Base-by-base conservation (phyloP, 2,113 vertebrate species). In the Ahaetulla prasina region DNA sequence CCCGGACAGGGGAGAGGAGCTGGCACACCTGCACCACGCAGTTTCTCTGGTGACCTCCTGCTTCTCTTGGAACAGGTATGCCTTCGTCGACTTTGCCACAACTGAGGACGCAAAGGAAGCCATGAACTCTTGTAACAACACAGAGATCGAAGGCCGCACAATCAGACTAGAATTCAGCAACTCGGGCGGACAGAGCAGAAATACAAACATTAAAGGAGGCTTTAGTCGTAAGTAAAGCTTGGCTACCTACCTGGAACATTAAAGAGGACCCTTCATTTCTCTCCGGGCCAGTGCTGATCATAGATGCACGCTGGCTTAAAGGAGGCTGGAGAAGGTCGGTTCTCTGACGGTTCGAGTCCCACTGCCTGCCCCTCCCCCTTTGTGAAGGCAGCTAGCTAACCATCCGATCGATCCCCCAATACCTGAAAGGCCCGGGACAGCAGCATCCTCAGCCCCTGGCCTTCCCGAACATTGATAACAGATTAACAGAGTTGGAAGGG, bases 21-120 rank as follows among this genome's bases (percentile, higher is more conserved):
- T 68, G 12, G 30, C 84, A 18, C 3, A 0, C 8, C 3, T n/a
- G 5, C 3, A 0, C 12, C n/a, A 0, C 4, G 8, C 1, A 0
- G 22, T 3, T 89, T 30, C n/a, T 4, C 43, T 4, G 20, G 86
- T 94, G 84, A 95, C 43, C 8, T 20, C 11, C 53, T 22, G 12
- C n/a, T 55, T 85, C 85, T 95, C 0, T 89, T 18, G 63, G 0
- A 1, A 18, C 22, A 99, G 99, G 84, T 99, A 98, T 91, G 99
- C 99, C 0, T 99, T 99, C 93, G 93, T 99, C 93, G 99, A 99
- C 87, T 99, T 99, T 93, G 97, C 98, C 85, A 98, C 95, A 3
- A 1, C 94, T 8, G 99, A 99, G 35, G 99, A 99, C 87, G 98
- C 99, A 8, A 99, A 98, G 94, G 99, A 99, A 20, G 99, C 99